These are phyloP conservation scores for Cheilinus undulatus DNA, from an alignment of 2,113 vertebrate genomes.

Conservation along the genomic window DNA sequence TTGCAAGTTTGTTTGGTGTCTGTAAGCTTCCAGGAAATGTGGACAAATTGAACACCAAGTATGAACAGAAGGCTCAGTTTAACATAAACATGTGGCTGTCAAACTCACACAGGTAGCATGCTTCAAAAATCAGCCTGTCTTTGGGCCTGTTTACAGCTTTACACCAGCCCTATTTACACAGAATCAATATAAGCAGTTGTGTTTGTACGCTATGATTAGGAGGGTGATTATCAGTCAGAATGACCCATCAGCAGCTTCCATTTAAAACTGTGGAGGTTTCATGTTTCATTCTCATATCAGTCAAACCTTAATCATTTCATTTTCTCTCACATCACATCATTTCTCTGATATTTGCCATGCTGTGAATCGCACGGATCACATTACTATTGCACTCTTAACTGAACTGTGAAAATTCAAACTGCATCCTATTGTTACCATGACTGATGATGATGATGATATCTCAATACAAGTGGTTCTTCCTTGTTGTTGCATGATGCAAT, in stretches of 20 bases:
- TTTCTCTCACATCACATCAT: neutral
- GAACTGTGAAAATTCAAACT: slow-evolving; percentile 32
- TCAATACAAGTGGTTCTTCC: slow-evolving; percentile 65
- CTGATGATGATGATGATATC: slow-evolving; percentile 3
- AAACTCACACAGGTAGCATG: neutral
- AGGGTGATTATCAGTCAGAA: neutral
- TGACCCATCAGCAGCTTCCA: neutral
- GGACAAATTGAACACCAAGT: too few species aligned
- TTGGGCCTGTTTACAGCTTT: neutral
- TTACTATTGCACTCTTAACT: slow-evolving; percentile 32
- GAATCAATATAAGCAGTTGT: too few species aligned
- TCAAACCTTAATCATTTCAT: neutral
- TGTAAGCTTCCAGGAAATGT: too few species aligned
- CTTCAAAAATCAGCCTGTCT: neutral
- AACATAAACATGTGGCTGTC: neutral
- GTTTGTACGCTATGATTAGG: neutral
- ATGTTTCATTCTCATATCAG: neutral
- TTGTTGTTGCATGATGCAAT: slow-evolving; percentile 80
- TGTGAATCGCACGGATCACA: neutral
- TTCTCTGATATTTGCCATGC: slow-evolving; percentile 2
- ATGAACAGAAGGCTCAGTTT: too few species aligned
- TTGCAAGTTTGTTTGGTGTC: too few species aligned
- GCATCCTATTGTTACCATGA: slow-evolving; percentile 29
- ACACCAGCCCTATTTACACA: neutral
- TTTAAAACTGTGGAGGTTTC: neutral